Evolutionary conservation across 2,113 vertebrate genomes (phyloP), one percentile per base, ranked within the genome.

Genomic region (Micronisus gabar): DNA sequence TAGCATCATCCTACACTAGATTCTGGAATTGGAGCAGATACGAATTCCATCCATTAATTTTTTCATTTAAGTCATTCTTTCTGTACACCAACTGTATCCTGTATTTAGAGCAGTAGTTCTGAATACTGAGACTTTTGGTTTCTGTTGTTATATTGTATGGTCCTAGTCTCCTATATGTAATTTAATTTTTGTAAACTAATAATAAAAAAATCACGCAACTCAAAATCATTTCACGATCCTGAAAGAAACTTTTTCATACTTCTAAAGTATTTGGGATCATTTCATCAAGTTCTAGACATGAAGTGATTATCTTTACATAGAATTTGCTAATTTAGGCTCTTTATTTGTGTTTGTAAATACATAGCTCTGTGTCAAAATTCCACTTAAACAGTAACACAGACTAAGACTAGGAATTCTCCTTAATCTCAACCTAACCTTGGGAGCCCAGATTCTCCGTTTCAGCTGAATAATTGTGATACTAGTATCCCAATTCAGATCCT

Each of bases 1-100:
- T 96, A 95, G 86, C 88, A 96, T 95, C 88, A 93, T 95, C 94
- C 92, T 94, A 88, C 93, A 83, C 86, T 40, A 55, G 83, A 43
- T 70, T 93, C 72, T 93, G 86, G 75, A 91, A 71, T 7, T 86
- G 76, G 50, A 90, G 82, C 75, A 81, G 71, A 75, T 65, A 91
- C 6, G 11, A 92, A 71, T 92, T 86, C 86, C 76, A 62, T 41
- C 86, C 80, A 21, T 81, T 88, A 80, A 17, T 70, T 81, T 85
- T 80, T 73, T 52, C 61, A 48, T 45, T 1, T 1, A 71, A 72
- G 48, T 58, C 55, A 36, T 74, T 88, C 48, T 23, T 75, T 78
- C 47, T 90, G 79, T 85, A 26, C 87, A 82, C 79, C 59, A 71
- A 6, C 70, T 30, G n/a, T 43, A 40, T 41, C 30, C 65, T 40